phyloP scores from a whole-genome alignment of 2,113 vertebrate species.

The Macroglossus sobrinus region DNA sequence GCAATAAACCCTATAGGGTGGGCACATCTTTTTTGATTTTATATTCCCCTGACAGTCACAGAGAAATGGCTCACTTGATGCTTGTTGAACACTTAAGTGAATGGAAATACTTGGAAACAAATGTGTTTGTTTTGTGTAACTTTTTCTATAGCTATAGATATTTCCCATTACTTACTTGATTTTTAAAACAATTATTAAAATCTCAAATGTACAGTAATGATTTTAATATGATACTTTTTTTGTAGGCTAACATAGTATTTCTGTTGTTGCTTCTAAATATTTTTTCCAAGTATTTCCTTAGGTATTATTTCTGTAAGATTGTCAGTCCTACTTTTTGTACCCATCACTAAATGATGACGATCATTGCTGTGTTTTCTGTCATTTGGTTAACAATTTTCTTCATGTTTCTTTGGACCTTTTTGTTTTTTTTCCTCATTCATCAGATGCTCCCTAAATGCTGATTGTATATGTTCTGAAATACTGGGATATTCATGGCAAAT shows the following conservation, averaged over 20 bases:
- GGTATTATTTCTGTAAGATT: background rate
- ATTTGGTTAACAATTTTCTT: background rate
- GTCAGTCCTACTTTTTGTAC: background rate
- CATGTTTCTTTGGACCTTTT: background rate
- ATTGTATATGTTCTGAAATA: background rate
- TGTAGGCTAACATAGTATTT: background rate
- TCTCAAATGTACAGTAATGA: background rate
- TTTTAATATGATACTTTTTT: background rate
- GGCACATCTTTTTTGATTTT: background rate
- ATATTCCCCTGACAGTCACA: background rate
- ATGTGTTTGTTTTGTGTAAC: background rate
- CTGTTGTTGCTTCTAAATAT: background rate
- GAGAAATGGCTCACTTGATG: background rate
- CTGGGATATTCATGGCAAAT: background rate
- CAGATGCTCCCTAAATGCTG: background rate
- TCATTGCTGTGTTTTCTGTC: background rate
- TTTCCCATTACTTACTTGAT: background rate
- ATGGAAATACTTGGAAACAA: background rate
- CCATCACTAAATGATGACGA: background rate
- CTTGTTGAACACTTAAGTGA: background rate
- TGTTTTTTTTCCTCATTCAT: background rate
- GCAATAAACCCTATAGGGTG: background rate
- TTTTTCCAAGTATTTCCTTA: background rate
- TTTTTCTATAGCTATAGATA: background rate
- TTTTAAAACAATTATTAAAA: background rate